Evolutionary conservation across 2,888 invertebrate genomes (phyloP).

Genomic region (Drosophila yooni): DNA sequence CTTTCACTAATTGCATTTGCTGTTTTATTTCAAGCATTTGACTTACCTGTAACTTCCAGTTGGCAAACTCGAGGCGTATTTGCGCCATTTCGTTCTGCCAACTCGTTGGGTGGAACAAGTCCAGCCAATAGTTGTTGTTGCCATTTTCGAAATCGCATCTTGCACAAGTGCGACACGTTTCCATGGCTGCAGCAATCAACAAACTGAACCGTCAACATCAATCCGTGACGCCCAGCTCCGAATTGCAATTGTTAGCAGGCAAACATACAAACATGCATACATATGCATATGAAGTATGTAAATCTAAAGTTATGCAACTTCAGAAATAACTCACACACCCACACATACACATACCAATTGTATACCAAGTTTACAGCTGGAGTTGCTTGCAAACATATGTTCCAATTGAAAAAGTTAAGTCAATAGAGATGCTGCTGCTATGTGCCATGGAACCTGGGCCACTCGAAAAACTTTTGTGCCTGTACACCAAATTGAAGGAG

Average conservation of each 20-base stretch:
- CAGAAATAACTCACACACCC: constrained; percentile 45
- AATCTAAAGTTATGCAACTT: constrained; percentile 66
- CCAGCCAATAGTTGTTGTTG: constrained; percentile 77
- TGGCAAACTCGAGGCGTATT: constrained; percentile 75
- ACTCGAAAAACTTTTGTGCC: constrained; percentile 58
- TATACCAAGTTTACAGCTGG: constrained; percentile 41
- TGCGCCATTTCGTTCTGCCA: constrained; percentile 77
- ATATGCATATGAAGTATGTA: constrained; percentile 11
- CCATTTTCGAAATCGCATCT: constrained; percentile 82
- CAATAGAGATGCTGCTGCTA: constrained; percentile 51
- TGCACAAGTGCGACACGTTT: constrained; percentile 83
- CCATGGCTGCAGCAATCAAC: constrained; percentile 70
- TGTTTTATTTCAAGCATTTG: not conserved
- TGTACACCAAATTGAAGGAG: constrained; percentile 36
- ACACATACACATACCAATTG: constrained; percentile 10
- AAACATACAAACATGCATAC: constrained; percentile 19
- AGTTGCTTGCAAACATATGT: constrained; percentile 39
- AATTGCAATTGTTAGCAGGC: constrained; percentile 41
- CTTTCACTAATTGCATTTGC: constrained; percentile 25
- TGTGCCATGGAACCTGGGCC: constrained; percentile 46
- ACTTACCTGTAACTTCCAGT: constrained; percentile 81
- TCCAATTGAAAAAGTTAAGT: constrained; percentile 26
- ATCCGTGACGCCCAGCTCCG: constrained; percentile 34
- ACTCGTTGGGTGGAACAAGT: constrained; percentile 78
- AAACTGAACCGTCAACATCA: constrained; percentile 56